These are phyloP conservation scores for Hippocampus mohnikei DNA, from an alignment of 2,113 vertebrate species.

Conservation along the genomic window DNA sequence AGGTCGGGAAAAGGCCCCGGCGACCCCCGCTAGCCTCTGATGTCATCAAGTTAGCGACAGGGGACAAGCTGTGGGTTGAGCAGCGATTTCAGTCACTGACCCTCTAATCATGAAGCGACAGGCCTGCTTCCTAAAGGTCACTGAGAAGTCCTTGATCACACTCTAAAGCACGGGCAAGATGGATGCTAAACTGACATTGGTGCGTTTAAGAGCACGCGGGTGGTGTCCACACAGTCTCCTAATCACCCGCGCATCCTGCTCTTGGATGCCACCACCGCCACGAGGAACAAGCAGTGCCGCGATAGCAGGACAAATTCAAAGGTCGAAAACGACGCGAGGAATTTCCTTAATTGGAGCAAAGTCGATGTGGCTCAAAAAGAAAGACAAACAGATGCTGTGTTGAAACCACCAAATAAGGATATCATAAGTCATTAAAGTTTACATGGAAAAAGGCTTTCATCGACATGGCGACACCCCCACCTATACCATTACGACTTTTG, in stretches of 20 bases:
- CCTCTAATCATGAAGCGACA: constrained; percentile 57
- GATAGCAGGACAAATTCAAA: constrained; percentile 32
- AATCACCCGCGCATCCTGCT: constrained; percentile 25
- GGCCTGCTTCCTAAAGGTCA: constrained; percentile 51
- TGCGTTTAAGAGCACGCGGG: constrained; percentile 17
- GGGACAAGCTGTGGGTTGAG: constrained; percentile 56
- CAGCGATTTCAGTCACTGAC: constrained; percentile 38
- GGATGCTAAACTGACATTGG: constrained; percentile 26
- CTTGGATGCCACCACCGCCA: constrained; percentile 34
- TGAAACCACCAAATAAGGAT: neutral
- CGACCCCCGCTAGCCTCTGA: constrained; percentile 56
- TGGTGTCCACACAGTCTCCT: constrained; percentile 6
- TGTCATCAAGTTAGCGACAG: constrained; percentile 52
- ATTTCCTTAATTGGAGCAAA: constrained; percentile 57
- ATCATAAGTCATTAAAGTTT: neutral
- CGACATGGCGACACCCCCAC: neutral
- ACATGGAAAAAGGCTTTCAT: neutral
- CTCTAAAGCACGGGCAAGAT: constrained; percentile 39
- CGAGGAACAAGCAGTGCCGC: constrained; percentile 34
- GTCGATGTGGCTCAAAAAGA: constrained; percentile 42
- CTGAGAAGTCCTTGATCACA: constrained; percentile 35
- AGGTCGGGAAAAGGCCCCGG: constrained; percentile 39
- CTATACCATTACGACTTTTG: neutral
- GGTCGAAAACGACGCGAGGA: constrained; percentile 56
- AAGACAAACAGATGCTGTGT: constrained; percentile 8